These are phyloP conservation scores for Yasuhikotakia modesta DNA, from an alignment of 2,797 vertebrate genomes.

Conservation along the genomic window DNA sequence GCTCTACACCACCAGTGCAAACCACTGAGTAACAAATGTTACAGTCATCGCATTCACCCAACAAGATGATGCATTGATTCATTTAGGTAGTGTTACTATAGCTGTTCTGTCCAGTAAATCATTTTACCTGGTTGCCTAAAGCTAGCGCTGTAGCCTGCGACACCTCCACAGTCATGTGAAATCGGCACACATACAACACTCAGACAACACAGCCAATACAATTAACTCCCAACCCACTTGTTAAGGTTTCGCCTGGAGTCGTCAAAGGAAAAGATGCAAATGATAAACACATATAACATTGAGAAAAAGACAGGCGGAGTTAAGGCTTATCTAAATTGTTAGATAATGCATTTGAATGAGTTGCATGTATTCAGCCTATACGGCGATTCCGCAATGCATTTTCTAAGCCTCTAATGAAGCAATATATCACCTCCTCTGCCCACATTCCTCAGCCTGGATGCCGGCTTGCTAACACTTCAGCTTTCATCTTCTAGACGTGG, in stretches of 20 bases:
- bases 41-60: neutral
- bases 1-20: neutral
- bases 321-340: constrained; percentile 48
- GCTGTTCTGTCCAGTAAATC: neutral
- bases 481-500: constrained; percentile 54
- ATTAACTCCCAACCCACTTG: neutral
- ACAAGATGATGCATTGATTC: constrained; percentile 11
- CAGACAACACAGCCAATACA: constrained; percentile 12
- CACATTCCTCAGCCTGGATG: constrained; percentile 37
- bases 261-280: constrained; percentile 24
- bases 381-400: constrained; percentile 41
- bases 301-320: constrained; percentile 11
- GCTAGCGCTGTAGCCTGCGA: neutral
- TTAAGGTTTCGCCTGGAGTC: constrained; percentile 14
- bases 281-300: constrained; percentile 29
- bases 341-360: constrained; percentile 55
- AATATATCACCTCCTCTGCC: constrained; percentile 56
- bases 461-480: constrained; percentile 50
- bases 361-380: constrained; percentile 24
- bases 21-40: neutral
- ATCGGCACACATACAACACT: neutral
- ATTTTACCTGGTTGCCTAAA: neutral
- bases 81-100: neutral
- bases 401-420: constrained; percentile 56
- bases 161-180: neutral